Evolutionary conservation across 1,140 invertebrate genomes (phyloP), one percentile per base, ranked within the genome.

Genomic region (Zaprionus inermis): DNA sequence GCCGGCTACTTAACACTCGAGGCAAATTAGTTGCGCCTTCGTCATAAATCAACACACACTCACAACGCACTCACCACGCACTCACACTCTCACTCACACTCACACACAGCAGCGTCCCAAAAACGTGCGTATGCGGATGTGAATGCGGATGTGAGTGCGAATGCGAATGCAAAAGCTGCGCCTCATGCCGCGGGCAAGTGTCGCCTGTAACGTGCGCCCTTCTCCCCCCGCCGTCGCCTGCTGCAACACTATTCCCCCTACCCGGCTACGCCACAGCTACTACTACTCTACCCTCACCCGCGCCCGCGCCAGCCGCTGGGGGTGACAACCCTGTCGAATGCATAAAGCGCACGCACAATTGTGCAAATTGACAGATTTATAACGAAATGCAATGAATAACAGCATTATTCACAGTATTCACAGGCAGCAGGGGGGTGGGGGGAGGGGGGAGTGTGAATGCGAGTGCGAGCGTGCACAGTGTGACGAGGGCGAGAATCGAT

Each of bases 321-420:
- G n/a, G n/a, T 20, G 44, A 18, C 54, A 56, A 64, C 58, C 63
- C 41, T 74, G 58, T 41, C 30, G 60, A 81, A 81, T 81, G 79
- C 34, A 74, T 30, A 51, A 59, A 57, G 38, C 61, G 58, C 75
- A 89, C 83, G 80, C 83, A 88, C 83, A 88, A 88, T 88, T 88
- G 83, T 83, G 83, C 83, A 88, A 88, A 88, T 88, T 88, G 83
- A 88, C 83, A 88, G 83, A 88, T 88, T 88, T 88, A 88, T 89
- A 86, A 88, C 83, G 79, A 86, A 86, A 82, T 79, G 79, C 83
- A 88, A 82, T 86, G 82, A 85, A 88, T 82, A 88, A 76, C 76
- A 64, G 78, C 85, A 82, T 79, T 83, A 88, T 81, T 82, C 63
- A 75, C 79, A 75, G 51, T 59, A 65, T 54, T 72, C 70, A 68